These are phyloP conservation scores for Meda fulgida DNA, from an alignment of 2,797 vertebrate genomes.

Conservation along the genomic window DNA sequence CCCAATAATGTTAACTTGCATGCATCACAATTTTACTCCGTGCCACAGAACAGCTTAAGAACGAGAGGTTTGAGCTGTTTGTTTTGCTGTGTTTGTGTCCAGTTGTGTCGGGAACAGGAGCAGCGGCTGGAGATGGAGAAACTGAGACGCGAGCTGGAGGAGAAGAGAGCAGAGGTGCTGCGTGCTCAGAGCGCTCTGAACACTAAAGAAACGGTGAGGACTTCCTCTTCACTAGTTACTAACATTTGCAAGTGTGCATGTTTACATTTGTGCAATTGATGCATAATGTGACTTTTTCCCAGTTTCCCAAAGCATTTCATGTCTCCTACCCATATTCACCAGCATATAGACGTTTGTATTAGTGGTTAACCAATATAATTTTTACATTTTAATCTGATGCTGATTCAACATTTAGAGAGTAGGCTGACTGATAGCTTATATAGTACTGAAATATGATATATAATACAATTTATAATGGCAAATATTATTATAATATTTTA, in stretches of 20 bases:
- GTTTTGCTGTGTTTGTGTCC: constrained; percentile 18
- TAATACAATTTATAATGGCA: background rate
- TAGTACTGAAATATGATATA: background rate
- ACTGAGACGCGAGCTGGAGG: constrained; percentile 81
- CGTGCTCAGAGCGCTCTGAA: constrained; percentile 65
- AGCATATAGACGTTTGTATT: background rate
- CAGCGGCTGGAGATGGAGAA: constrained; percentile 82
- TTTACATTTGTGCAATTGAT: too few species aligned
- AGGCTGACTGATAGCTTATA: background rate
- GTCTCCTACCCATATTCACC: background rate
- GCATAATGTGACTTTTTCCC: background rate
- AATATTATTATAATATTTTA: background rate
- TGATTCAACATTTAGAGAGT: background rate
- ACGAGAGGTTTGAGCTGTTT: background rate
- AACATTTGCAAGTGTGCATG: background rate
- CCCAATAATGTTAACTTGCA: background rate
- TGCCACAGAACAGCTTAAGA: background rate
- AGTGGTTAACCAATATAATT: background rate
- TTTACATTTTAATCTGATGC: background rate
- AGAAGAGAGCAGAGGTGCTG: constrained; percentile 68
- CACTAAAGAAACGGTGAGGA: constrained; percentile 69
- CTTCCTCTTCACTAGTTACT: background rate
- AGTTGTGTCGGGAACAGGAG: constrained; percentile 76
- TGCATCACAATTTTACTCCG: background rate
- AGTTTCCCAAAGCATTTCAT: background rate